Percentiles rank a stretch among this genome's conserved stretches.
These are phyloP conservation scores for Tyrannus savana DNA, from an alignment of 2,113 vertebrate genomes.

Conservation along the genomic window DNA sequence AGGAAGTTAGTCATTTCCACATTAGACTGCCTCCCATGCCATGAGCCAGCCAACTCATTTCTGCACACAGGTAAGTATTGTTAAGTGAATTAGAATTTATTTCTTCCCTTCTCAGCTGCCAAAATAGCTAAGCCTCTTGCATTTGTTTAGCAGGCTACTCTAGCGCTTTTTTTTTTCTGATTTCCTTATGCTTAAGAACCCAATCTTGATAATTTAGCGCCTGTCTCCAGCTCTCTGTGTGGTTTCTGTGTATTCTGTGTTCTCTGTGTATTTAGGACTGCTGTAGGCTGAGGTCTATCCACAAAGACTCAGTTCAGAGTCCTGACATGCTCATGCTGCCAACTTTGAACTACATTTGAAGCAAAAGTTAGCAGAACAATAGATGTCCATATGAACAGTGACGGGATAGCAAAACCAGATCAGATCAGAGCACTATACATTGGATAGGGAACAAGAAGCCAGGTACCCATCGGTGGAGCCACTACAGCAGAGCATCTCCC, in stretches of 20 bases:
- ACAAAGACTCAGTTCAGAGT: background rate
- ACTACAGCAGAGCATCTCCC: background rate
- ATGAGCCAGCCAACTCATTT: slow-evolving; percentile 3
- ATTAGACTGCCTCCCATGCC: background rate
- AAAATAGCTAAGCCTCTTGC: background rate
- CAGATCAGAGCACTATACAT: background rate
- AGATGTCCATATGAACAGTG: background rate
- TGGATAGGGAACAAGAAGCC: background rate
- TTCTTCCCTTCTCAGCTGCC: slow-evolving; percentile 30
- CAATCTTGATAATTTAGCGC: background rate
- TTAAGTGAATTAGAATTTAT: slow-evolving; percentile 41
- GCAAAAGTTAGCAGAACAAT: background rate
- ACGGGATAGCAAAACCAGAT: background rate
- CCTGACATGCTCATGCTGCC: background rate
- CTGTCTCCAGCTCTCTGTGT: background rate
- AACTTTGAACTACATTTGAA: background rate
- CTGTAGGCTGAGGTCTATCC: background rate
- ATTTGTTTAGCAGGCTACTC: background rate
- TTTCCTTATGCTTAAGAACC: slow-evolving; percentile 13
- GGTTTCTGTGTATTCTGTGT: background rate
- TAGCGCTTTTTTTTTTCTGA: background rate
- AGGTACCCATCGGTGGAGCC: background rate
- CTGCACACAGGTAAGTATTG: slow-evolving; percentile 39
- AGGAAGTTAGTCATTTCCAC: slow-evolving; percentile 57
- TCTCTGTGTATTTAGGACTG: background rate